These are phyloP conservation scores for Margaritifera margaritifera DNA, from an alignment of 2,888 invertebrate genomes.

Conservation along the genomic window DNA sequence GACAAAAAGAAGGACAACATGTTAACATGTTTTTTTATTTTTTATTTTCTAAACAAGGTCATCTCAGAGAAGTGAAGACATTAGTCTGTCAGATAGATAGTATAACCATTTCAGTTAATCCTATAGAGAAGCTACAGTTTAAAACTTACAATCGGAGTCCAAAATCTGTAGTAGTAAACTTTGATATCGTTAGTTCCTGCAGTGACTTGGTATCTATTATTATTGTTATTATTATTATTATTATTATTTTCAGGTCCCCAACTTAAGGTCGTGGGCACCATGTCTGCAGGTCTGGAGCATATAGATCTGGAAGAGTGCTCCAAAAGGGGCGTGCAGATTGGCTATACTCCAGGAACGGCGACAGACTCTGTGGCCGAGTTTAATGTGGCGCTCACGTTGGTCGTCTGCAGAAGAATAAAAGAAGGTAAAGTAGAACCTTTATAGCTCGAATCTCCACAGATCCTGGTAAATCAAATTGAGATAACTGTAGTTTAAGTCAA, in stretches of 20 bases:
- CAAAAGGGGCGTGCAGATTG: slow-evolving; percentile 82
- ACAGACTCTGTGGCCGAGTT: slow-evolving; percentile 87
- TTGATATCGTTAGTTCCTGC: neutral
- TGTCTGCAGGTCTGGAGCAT: slow-evolving; percentile 93
- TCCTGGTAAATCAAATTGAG: no score
- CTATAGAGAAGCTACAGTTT: neutral
- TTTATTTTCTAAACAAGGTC: no score
- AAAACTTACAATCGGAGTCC: neutral
- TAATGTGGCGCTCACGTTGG: slow-evolving; percentile 85
- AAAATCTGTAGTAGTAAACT: neutral
- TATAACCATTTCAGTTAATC: neutral
- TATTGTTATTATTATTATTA: neutral
- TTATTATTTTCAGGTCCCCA: slow-evolving; percentile 75
- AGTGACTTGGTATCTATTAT: neutral
- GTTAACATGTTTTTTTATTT: no score
- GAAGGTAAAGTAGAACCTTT: slow-evolving; percentile 77
- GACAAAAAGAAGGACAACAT: no score
- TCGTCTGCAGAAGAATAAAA: slow-evolving; percentile 86
- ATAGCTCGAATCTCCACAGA: neutral
- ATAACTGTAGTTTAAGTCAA: neutral
- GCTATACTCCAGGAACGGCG: slow-evolving; percentile 90
- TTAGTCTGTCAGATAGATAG: no score
- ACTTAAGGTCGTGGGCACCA: slow-evolving; percentile 88
- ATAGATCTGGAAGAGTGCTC: slow-evolving; percentile 85
- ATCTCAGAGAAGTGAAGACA: no score